Conservation (phyloP, 2,113 vertebrate genomes). For the Pachyramphus minor region DNA sequence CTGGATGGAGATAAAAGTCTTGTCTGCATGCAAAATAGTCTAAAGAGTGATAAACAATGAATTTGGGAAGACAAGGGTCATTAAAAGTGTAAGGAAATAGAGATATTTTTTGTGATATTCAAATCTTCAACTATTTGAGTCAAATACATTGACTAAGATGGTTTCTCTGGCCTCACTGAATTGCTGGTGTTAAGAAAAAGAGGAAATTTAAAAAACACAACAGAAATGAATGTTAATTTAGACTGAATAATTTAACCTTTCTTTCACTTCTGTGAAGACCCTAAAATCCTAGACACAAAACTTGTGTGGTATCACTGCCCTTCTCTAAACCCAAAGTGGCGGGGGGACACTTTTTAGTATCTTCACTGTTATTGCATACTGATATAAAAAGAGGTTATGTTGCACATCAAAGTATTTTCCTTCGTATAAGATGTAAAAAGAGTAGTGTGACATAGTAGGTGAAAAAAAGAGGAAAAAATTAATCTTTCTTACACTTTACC, state of each 20-base stretch:
- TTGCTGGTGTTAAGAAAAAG: background rate
- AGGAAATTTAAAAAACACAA: background rate
- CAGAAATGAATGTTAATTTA: background rate
- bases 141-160: background rate
- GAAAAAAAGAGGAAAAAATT: background rate
- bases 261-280: background rate
- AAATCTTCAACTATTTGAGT: background rate
- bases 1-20: background rate
- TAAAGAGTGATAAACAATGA: background rate
- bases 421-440: background rate
- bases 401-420: rapidly evolving
- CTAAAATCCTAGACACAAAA: background rate
- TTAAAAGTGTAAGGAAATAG: background rate
- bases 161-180: background rate
- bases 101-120: background rate
- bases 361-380: background rate
- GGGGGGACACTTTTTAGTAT: background rate
- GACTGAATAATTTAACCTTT: background rate
- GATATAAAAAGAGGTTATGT: background rate
- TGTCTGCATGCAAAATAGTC: background rate
- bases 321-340: background rate
- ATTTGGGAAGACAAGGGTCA: background rate
- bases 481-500: background rate
- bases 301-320: no score
- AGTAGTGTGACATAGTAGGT: background rate